Percentiles rank a stretch among this genome's conserved stretches.
phyloP scores from a whole-genome alignment of 1,140 invertebrate genomes.

The Mya arenaria region DNA sequence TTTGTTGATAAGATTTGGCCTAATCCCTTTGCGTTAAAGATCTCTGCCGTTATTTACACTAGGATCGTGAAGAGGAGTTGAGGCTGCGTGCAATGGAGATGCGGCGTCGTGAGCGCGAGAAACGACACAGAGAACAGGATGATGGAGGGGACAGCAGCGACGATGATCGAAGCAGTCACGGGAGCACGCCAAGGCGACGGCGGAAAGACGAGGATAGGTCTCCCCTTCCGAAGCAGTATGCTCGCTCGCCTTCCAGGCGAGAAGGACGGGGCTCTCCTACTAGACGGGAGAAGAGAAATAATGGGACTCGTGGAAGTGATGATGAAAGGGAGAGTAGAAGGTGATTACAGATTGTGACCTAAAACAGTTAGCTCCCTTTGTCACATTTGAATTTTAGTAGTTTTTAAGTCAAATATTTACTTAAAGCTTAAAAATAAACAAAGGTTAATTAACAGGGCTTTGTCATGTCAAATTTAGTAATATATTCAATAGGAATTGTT shows the following conservation, averaged over 20 bases:
- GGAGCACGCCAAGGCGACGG: background rate
- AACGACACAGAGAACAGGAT: constrained; percentile 71
- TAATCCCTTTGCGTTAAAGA: too few relatives aligned
- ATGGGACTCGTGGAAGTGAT: too few relatives aligned
- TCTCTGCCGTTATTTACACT: constrained; percentile 24
- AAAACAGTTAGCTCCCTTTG: too few relatives aligned
- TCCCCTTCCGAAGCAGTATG: background rate
- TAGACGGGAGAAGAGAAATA: background rate
- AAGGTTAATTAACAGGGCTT: too few relatives aligned
- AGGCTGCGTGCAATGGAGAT: constrained; percentile 73
- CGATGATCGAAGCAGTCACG: constrained; percentile 45
- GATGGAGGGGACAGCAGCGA: constrained; percentile 24
- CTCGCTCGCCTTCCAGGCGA: background rate
- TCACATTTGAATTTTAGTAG: too few relatives aligned
- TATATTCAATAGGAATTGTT: too few relatives aligned
- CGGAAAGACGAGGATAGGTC: background rate
- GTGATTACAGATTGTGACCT: too few relatives aligned
- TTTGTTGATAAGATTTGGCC: too few relatives aligned
- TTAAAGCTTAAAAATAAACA: too few relatives aligned
- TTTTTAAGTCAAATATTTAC: too few relatives aligned
- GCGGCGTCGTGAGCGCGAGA: constrained; percentile 75
- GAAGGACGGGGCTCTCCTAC: background rate
- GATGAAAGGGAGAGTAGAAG: too few relatives aligned
- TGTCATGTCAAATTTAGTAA: too few relatives aligned
- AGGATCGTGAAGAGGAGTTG: constrained; percentile 77